Base-by-base conservation (phyloP, 2,888 invertebrate genomes). In the Mesopsocus fuscifrons region DNA sequence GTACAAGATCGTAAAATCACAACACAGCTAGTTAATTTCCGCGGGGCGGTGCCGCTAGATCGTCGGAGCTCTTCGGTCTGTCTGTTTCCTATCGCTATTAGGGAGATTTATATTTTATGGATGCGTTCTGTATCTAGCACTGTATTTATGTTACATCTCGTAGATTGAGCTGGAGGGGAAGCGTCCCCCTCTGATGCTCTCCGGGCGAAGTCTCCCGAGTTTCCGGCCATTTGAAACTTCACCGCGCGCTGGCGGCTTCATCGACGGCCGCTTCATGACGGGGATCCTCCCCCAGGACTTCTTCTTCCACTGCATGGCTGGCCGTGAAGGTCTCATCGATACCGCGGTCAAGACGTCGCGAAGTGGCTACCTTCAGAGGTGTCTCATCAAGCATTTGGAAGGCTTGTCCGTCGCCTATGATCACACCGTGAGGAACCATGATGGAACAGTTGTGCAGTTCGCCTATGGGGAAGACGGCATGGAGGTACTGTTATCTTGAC, bases 271-370 rank as follows among this genome's bases (percentile, higher is more conserved):
- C 8, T 99, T 98, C 58, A 77, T 97, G 75, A 95, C 97, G 0
- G 98, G 98, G n/a, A 89, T 99, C 52, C 76, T 84, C 55, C 94
- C 95, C 0, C 26, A 26, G 62, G 97, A 98, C 57, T 94, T 94
- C 59, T 98, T 94, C 65, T 97, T 95, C 64, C 97, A 99, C 69
- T 97, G 97, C 57, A 99, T 99, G 97, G 98, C 98, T 43, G 98
- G 98, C 44, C 74, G 98, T 61, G 98, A 98, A 72, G 89, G 98
- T 68, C 72, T 99, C 43, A 89, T 99, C 54, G 98, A 99, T 74
- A 99, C 98, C 3, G 98, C 98, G 49, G 97, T 98, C 0, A 99
- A 99, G 67, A 99, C 98, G 1, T 94, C 92, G 64, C 75, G 95
- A 47, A 94, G 94, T 52, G 99, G 99, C 52, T 99, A 99, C 60